Evolutionary conservation across 2,888 invertebrate genomes (phyloP).

Genomic region (Exephanes ischioxanthus): DNA sequence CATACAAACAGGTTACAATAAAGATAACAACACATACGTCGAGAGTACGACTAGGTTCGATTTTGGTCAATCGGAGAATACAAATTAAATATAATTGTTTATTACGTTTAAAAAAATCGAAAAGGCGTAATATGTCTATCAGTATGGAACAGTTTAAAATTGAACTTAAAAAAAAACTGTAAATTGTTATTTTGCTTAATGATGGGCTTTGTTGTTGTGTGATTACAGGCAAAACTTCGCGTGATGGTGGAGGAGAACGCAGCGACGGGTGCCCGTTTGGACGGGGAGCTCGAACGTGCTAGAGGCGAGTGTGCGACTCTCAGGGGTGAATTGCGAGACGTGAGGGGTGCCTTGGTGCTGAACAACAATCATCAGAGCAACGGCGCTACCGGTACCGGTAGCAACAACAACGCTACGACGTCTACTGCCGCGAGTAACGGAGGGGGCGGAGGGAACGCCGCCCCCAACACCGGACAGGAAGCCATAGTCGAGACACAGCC

Average conservation of each 20-base stretch:
- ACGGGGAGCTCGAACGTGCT: constrained; percentile 88
- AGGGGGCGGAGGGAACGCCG: constrained; percentile 70
- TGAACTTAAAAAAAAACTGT: no score
- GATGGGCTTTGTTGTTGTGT: neutral
- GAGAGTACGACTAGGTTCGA: no score
- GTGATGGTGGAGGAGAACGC: constrained; percentile 96
- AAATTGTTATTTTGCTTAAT: neutral
- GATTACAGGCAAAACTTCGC: constrained; percentile 90
- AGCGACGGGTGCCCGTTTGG: constrained; percentile 86
- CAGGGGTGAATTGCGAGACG: constrained; percentile 86
- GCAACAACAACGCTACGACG: constrained; percentile 75
- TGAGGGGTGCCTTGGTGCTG: constrained; percentile 83
- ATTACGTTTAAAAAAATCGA: no score
- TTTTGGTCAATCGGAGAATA: no score
- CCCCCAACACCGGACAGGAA: constrained; percentile 78
- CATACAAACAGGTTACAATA: no score
- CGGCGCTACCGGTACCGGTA: constrained; percentile 82
- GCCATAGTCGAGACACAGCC: constrained; percentile 71
- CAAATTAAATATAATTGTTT: no score
- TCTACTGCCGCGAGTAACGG: constrained; percentile 74
- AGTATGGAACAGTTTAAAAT: no score
- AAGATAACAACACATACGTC: no score
- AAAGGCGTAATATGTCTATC: no score
- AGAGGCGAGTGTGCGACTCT: constrained; percentile 88
- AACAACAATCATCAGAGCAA: constrained; percentile 78